Evolutionary conservation across 2,888 invertebrate species (phyloP).

Genomic region (Sinodicranocentrus sp.): DNA sequence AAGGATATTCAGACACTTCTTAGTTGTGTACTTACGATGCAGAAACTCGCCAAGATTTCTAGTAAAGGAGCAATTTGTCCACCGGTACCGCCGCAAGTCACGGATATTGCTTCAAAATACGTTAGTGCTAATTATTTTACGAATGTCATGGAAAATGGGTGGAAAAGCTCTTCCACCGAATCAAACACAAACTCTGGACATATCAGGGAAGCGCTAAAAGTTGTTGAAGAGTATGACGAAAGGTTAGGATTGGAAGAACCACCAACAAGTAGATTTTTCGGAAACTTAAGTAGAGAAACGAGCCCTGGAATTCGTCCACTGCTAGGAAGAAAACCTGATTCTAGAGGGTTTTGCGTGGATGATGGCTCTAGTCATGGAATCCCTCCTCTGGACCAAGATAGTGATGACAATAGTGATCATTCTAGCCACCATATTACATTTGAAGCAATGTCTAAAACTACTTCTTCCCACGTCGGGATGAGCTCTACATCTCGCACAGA

Average conservation of each 20-base stretch:
- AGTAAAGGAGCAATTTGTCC: slow-evolving; percentile 56
- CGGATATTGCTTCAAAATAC: slow-evolving; percentile 68
- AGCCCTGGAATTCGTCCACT: not conserved
- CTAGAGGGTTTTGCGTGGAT: slow-evolving; percentile 19
- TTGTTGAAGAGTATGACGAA: slow-evolving; percentile 46
- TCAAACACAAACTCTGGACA: not conserved
- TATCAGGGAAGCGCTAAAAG: slow-evolving; percentile 18
- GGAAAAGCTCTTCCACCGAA: not conserved
- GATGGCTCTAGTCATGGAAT: slow-evolving; percentile 69
- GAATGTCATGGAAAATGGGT: slow-evolving; percentile 61
- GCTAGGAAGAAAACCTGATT: slow-evolving; percentile 9
- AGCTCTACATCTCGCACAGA: slow-evolving; percentile 3
- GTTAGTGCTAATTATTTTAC: slow-evolving; percentile 61
- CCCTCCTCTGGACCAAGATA: slow-evolving; percentile 66
- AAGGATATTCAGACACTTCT: slow-evolving; percentile 72
- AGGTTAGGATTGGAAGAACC: not conserved
- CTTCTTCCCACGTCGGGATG: not conserved
- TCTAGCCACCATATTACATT: slow-evolving; percentile 53
- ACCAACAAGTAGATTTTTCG: not conserved
- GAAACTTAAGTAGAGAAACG: slow-evolving; percentile 14
- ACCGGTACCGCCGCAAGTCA: slow-evolving; percentile 70
- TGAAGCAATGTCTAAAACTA: not conserved
- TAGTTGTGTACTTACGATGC: slow-evolving; percentile 65
- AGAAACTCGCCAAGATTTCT: slow-evolving; percentile 61
- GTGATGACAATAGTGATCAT: slow-evolving; percentile 70